Percentiles rank a stretch among this genome's conserved stretches.
Conservation (phyloP, 1,140 invertebrate genomes). For the Papilio polytes region DNA sequence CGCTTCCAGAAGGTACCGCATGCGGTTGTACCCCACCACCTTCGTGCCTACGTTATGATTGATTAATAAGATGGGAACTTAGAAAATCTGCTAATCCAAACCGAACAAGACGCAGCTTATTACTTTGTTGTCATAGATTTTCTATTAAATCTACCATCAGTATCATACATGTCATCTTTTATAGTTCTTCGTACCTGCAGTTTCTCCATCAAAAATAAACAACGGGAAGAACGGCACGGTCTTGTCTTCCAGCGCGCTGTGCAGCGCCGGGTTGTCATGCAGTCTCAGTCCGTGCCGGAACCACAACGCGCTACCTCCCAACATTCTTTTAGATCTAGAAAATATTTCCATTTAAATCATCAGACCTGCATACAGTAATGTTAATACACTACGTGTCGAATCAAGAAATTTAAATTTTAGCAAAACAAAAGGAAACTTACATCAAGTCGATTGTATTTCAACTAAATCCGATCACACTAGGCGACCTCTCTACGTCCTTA, state of each 20-base stretch:
- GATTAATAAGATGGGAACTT: not conserved
- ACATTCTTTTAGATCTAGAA: slow-evolving; percentile 51
- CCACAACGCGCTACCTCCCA: slow-evolving; percentile 86
- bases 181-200: slow-evolving; percentile 83
- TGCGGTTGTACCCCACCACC: slow-evolving; percentile 87
- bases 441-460: not conserved
- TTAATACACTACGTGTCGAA: too few species aligned
- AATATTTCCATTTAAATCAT: not conserved
- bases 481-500: not conserved
- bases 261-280: slow-evolving; percentile 90
- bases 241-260: slow-evolving; percentile 84
- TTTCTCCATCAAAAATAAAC: slow-evolving; percentile 90
- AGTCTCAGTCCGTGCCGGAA: slow-evolving; percentile 90
- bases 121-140: too few species aligned
- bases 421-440: not conserved
- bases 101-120: too few species aligned
- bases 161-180: too few species aligned
- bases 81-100: too few species aligned
- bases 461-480: not conserved
- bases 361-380: too few species aligned
- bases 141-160: too few species aligned
- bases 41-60: slow-evolving; percentile 83
- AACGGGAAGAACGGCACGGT: slow-evolving; percentile 85
- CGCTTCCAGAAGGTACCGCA: slow-evolving; percentile 89
- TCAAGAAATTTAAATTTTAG: not conserved